Conservation (phyloP, 2,113 vertebrate genomes). For the Dendropsophus ebraccatus region DNA sequence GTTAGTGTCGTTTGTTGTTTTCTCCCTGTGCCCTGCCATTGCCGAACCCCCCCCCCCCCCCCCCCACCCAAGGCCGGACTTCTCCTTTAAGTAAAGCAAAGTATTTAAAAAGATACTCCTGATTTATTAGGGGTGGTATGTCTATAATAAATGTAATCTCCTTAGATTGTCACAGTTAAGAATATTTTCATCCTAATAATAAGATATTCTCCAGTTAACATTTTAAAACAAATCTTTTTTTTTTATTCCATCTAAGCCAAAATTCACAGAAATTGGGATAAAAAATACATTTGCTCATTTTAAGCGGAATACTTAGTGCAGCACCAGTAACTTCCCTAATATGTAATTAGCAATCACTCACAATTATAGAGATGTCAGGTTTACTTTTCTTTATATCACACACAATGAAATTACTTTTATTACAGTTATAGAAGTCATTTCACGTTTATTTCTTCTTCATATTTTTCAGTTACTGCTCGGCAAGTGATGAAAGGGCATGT, state of each 20-base stretch:
- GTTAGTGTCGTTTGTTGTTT: no score
- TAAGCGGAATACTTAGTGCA: slow-evolving; percentile 3
- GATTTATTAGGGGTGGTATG: neutral
- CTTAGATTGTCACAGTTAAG: neutral
- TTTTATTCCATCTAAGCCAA: neutral
- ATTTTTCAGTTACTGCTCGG: neutral
- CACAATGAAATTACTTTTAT: slow-evolving; percentile 9
- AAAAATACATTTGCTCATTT: slow-evolving; percentile 7
- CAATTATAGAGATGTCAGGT: slow-evolving; percentile 18
- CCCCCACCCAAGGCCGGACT: no score
- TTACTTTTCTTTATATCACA: neutral
- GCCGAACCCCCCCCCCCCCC: no score
- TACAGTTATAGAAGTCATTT: neutral
- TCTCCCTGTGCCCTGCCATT: no score
- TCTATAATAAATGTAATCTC: neutral
- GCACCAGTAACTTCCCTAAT: slow-evolving; percentile 11
- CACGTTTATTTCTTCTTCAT: neutral
- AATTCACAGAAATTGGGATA: neutral
- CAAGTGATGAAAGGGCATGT: neutral
- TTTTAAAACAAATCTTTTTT: neutral
- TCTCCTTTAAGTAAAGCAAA: no score
- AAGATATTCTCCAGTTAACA: neutral
- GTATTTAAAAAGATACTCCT: no score
- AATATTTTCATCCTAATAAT: neutral
- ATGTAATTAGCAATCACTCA: slow-evolving; percentile 16